These are phyloP conservation scores for Holothuria leucospilota DNA, from an alignment of 53 echinoderm and acorn worm species.

Conservation along the genomic window DNA sequence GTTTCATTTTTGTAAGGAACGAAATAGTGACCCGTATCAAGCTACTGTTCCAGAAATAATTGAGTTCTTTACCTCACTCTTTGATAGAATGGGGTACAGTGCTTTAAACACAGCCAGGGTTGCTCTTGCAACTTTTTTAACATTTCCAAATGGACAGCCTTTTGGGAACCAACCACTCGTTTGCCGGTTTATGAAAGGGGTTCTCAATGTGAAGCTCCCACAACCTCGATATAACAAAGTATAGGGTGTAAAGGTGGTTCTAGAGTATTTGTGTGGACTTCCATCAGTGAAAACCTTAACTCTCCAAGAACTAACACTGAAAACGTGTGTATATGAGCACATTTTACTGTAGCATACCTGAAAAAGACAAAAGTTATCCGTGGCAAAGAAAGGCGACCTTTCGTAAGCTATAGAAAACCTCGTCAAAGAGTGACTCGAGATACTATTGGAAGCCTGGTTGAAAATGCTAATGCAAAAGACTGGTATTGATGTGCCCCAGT, in stretches of 20 bases:
- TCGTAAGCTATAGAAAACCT: constrained; percentile 65
- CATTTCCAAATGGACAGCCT: background rate
- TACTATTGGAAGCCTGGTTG: constrained; percentile 59
- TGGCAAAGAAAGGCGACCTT: background rate
- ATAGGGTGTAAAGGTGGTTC: constrained; percentile 57
- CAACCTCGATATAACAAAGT: constrained; percentile 36
- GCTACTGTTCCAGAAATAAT: background rate
- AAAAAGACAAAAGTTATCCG: constrained; percentile 11
- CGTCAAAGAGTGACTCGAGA: constrained; percentile 38
- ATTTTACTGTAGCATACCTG: constrained; percentile 1
- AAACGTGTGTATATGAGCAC: background rate
- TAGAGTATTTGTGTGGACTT: constrained; percentile 19
- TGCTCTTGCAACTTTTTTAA: background rate
- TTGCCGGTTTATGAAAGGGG: constrained; percentile 62
- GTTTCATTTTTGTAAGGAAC: constrained; percentile 12
- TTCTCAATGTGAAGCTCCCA: constrained; percentile 41
- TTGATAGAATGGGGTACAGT: constrained; percentile 4
- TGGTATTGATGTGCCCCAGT: constrained; percentile 46
- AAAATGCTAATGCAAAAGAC: constrained; percentile 34
- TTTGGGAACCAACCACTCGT: constrained; percentile 64
- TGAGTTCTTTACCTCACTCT: constrained; percentile 13
- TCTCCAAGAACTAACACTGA: background rate
- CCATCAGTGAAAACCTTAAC: background rate
- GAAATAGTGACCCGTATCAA: constrained; percentile 20
- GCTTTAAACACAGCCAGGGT: background rate